Evolutionary conservation across 2,888 invertebrate genomes (phyloP).

Genomic region (Zaprionus bogoriensis): DNA sequence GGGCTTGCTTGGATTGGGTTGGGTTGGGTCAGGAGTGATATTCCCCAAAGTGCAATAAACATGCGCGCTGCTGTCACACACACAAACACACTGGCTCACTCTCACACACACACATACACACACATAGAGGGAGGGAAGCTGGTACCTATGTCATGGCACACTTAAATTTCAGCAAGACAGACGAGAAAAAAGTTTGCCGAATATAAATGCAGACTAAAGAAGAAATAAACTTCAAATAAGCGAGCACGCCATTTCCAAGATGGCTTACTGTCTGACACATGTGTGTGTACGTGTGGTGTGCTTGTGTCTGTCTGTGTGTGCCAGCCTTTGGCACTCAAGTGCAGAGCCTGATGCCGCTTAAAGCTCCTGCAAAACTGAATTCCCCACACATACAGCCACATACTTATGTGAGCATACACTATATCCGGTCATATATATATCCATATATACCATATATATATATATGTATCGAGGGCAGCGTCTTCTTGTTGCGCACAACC

Average conservation of each 20-base stretch:
- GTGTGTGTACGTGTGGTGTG: conserved; percentile 26
- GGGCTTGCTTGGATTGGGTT: conserved; percentile 34
- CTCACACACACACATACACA: conserved; percentile 24
- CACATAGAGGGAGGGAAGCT: conserved; percentile 23
- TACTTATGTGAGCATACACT: not conserved
- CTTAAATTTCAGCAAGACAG: conserved; percentile 51
- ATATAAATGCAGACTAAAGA: conserved; percentile 55
- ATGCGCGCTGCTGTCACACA: conserved; percentile 61
- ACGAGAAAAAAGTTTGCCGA: conserved; percentile 30
- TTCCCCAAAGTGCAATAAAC: conserved; percentile 77
- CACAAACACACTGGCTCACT: too few relatives aligned
- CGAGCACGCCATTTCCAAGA: conserved; percentile 46
- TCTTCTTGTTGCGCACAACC: conserved; percentile 54
- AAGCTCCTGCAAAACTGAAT: conserved; percentile 20
- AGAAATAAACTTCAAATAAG: conserved; percentile 63
- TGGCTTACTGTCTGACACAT: conserved; percentile 50
- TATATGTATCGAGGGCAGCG: conserved; percentile 18
- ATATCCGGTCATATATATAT: not conserved
- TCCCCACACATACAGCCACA: not conserved
- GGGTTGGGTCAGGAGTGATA: conserved; percentile 48
- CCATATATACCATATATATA: conserved; percentile 9
- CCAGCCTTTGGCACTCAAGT: conserved; percentile 14
- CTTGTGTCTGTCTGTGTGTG: conserved; percentile 32
- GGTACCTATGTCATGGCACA: conserved; percentile 58
- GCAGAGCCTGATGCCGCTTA: conserved; percentile 27